Base-by-base conservation (phyloP, 2,888 invertebrate genomes). In the Eueremaeus valkanovi region DNA sequence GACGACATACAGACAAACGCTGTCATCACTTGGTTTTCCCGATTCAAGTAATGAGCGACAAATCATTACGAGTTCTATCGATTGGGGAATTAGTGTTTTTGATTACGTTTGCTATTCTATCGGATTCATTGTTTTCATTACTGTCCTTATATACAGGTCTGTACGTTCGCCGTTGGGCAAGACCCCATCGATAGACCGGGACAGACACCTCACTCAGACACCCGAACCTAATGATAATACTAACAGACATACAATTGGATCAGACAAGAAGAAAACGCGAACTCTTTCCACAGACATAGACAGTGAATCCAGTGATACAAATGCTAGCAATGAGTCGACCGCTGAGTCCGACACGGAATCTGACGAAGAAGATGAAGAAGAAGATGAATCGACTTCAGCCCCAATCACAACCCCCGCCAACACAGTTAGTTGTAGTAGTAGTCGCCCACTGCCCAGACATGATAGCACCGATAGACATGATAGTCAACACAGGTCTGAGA, bases 161-260 rank as follows among this genome's bases (percentile, higher is more conserved):
- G 45, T 77, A 78, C 77, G 76, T 73, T 72, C 79, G 78, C 55
- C 79, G 79, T 45, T 79, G 78, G 78, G 78, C 77, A 78, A 78
- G 79, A 75, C 76, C 78, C 45, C 78, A 75, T 78, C 79, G 77
- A 49, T 79, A 79, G 63, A 78, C 77, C 51, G 74, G 55, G 29
- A 40, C 73, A 58, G 75, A 63, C 58, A 61, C 58, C 9, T 3
- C 18, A 45, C 21, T 18, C n/a, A 13, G 49, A 13, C 27, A 72
- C 16, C 24, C 18, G 18, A 31, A 49, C 21, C 36, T 24, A 16
- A 31, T 21, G 31, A 16, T 27, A 13, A 49, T 51, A 72, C 18
- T 33, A 45, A 45, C 21, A 61, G 61, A 31, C 61, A 73, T 42
- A 3, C 45, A 61, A 58, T 45, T 77, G 16, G 76, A 77, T 51